These are phyloP conservation scores for Empis stercorea DNA, from an alignment of 2,888 invertebrate genomes.

Conservation along the genomic window DNA sequence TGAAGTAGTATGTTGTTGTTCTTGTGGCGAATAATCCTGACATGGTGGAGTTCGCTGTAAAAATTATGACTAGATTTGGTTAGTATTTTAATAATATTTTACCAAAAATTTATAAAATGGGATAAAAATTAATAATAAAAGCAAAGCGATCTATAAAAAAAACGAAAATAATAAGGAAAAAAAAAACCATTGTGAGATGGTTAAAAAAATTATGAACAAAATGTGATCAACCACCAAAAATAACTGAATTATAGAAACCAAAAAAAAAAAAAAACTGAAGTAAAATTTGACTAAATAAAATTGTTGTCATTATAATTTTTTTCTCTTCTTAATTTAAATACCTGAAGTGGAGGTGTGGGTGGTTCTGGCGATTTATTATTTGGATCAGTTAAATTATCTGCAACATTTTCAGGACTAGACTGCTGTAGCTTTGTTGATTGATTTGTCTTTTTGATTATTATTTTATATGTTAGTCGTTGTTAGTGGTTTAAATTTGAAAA, in stretches of 20 bases:
- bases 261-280: conserved; percentile 7
- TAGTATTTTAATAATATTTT: background rate
- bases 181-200: background rate
- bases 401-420: conserved; percentile 36
- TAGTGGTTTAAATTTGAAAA: too few relatives aligned
- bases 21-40: conserved; percentile 23
- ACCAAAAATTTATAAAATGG: background rate
- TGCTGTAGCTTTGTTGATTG: conserved; percentile 23
- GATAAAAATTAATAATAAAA: background rate
- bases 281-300: background rate
- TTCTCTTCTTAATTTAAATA: conserved; percentile 17
- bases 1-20: conserved; percentile 30
- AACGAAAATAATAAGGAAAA: background rate
- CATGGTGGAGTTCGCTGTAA: conserved; percentile 20
- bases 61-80: conserved; percentile 6
- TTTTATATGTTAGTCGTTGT: conserved; percentile 1
- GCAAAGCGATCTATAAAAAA: background rate
- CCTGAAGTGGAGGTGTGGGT: conserved; percentile 30
- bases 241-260: background rate
- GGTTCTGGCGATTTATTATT: conserved; percentile 24
- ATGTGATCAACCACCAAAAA: background rate
- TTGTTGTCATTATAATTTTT: too few relatives aligned
- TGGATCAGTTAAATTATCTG: conserved; percentile 25
- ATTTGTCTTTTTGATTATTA: conserved; percentile 16
- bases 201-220: background rate